Evolutionary conservation across 2,797 vertebrate genomes (phyloP).

Genomic region (Morelia viridis): DNA sequence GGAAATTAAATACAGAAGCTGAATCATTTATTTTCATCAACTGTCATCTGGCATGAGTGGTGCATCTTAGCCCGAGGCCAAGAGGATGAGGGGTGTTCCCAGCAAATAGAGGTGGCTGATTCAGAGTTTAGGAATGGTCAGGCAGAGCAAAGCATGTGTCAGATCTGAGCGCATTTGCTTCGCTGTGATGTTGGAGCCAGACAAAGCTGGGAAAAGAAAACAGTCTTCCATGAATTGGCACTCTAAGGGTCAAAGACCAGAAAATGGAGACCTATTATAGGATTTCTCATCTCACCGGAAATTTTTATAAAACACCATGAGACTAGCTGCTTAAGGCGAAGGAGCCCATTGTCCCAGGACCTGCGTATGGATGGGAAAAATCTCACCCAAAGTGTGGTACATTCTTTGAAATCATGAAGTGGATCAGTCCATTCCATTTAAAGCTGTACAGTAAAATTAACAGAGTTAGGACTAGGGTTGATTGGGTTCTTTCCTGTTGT

Average conservation of each 20-base stretch:
- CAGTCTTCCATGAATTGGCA: background rate
- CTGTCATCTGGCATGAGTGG: background rate
- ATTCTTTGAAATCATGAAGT: no score
- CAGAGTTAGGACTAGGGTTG: no score
- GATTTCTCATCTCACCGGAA: background rate
- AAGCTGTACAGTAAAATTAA: no score
- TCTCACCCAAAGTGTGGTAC: no score
- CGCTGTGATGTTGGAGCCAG: background rate
- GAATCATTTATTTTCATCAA: background rate
- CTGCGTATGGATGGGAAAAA: no score
- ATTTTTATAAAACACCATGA: background rate
- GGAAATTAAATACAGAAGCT: background rate
- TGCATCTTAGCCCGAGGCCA: no score
- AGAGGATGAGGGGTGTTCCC: no score
- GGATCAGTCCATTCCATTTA: no score
- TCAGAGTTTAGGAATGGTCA: background rate
- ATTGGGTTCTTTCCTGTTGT: no score
- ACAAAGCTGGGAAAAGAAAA: background rate
- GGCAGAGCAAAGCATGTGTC: background rate
- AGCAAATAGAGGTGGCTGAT: background rate
- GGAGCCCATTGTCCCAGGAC: no score
- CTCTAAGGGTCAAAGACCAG: background rate
- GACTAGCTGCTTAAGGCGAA: no score
- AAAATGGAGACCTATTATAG: background rate
- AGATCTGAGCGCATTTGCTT: no score